Evolutionary conservation across 2,888 invertebrate species (phyloP).

Genomic region (Coelopa pilipes): DNA sequence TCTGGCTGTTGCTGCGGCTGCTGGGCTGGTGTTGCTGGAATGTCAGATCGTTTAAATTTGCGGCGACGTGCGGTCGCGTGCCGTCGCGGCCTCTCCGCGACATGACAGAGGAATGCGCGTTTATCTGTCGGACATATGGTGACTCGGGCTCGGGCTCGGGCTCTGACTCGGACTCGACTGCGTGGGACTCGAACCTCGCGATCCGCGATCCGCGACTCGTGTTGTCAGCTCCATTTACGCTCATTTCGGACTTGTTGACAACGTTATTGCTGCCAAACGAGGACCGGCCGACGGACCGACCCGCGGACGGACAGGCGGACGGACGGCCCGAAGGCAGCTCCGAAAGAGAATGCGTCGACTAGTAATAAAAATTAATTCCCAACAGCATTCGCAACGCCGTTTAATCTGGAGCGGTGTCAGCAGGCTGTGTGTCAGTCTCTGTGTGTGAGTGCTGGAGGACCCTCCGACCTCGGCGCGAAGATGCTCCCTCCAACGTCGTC

Average conservation of each 20-base stretch:
- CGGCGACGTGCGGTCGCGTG: slow-evolving; percentile 25
- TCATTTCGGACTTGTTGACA: slow-evolving; percentile 19
- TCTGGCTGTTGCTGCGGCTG: not conserved
- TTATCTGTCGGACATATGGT: slow-evolving; percentile 14
- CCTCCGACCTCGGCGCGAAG: too few species aligned
- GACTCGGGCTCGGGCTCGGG: too few species aligned
- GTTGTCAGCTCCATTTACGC: slow-evolving; percentile 18
- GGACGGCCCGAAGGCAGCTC: too few species aligned
- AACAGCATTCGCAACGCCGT: not conserved
- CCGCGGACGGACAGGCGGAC: too few species aligned
- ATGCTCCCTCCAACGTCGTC: too few species aligned
- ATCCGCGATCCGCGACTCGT: not conserved
- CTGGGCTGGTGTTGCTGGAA: slow-evolving; percentile 4
- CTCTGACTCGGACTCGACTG: too few species aligned
- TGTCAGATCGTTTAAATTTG: slow-evolving; percentile 21
- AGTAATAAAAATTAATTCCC: not conserved
- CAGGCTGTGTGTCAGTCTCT: too few species aligned
- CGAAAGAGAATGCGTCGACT: not conserved
- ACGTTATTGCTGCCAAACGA: slow-evolving; percentile 6
- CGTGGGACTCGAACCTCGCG: slow-evolving; percentile 13
- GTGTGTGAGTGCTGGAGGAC: too few species aligned
- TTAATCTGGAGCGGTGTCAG: not conserved
- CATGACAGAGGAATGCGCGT: slow-evolving; percentile 22
- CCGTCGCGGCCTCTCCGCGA: not conserved
- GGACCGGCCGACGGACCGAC: not conserved